Base-by-base conservation (phyloP, 1,140 invertebrate genomes). In the Proctacanthus coquilletti region DNA sequence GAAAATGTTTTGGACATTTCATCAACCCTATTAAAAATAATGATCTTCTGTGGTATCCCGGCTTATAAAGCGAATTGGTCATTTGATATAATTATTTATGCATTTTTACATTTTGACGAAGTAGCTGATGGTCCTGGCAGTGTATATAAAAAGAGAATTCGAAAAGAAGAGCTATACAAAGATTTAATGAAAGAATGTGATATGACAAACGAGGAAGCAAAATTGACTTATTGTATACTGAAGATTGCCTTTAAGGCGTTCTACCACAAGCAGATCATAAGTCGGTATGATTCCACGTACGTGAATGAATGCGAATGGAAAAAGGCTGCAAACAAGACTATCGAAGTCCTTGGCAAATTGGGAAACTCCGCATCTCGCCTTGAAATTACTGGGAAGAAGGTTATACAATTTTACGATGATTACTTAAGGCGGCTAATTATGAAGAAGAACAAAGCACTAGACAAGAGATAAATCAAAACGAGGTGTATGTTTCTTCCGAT, bases 21-120 rank as follows among this genome's bases (percentile, higher is more conserved):
- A 30, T 51, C 54, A 18, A 52, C 52, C 0, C 15, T 57, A 31
- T 41, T 54, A 3, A 54, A 55, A 33, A 44, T 57, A 5, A 55
- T 57, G 54, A 57, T 57, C n/a, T 43, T 53, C 15, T 57, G 54
- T 19, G 54, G 54, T 2, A 31, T 57, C 44, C 54, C 56, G 37
- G 54, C 56, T 34, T 57, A 54, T 31, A 57, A 57, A 34, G 54
- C 54, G 18, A 57, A 55, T 18, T 53, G 51, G 0, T 50, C 54
- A 10, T 49, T 57, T 4, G 54, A 57, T 34, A 52, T 57, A 3
- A 49, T 49, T 1, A 52, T 50, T 0, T 57, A 55, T 14, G 51
- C 54, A 0, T 57, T 57, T 32, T 38, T 57, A 38, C 54, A 57
- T 18, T 57, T 57, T 33, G 3, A 29, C 4, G 8, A 13, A 3